phyloP scores from a whole-genome alignment of 1,140 invertebrate species.

The Scylla paramamosain region DNA sequence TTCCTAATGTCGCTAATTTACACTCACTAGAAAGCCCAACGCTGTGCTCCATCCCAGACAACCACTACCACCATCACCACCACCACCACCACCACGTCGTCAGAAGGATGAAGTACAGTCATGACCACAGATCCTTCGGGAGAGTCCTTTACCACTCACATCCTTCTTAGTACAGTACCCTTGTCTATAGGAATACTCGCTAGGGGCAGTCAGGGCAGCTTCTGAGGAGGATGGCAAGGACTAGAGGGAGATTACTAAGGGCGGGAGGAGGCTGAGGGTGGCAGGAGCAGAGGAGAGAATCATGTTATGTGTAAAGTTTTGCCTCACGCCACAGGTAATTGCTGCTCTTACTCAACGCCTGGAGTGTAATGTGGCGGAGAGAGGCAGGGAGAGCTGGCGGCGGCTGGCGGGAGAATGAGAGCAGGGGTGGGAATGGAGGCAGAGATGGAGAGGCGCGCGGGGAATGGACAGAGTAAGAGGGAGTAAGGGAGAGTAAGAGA shows the following conservation, averaged over 20 bases:
- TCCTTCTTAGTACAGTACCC: too few species aligned
- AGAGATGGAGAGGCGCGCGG: neutral
- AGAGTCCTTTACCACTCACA: neutral
- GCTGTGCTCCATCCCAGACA: too few species aligned
- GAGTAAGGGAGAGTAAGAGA: neutral
- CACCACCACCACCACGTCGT: too few species aligned
- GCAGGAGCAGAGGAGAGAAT: neutral
- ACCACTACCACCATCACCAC: too few species aligned
- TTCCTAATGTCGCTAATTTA: neutral
- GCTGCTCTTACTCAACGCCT: neutral
- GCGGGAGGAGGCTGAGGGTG: neutral
- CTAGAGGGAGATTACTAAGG: neutral
- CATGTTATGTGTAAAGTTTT: conserved; percentile 1
- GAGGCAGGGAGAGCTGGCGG: neutral
- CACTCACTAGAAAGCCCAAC: too few species aligned
- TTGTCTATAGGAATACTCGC: too few species aligned
- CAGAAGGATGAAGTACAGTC: neutral
- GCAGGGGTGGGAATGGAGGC: neutral
- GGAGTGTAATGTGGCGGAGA: conserved; percentile 18
- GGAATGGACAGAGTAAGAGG: neutral
- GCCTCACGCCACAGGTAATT: neutral
- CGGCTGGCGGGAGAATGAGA: neutral
- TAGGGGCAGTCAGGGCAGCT: neutral
- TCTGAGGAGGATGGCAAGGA: too few species aligned
- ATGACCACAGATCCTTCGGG: neutral